These are phyloP conservation scores for Tetragonula carbonaria DNA, from an alignment of 2,888 invertebrate species.

Conservation along the genomic window DNA sequence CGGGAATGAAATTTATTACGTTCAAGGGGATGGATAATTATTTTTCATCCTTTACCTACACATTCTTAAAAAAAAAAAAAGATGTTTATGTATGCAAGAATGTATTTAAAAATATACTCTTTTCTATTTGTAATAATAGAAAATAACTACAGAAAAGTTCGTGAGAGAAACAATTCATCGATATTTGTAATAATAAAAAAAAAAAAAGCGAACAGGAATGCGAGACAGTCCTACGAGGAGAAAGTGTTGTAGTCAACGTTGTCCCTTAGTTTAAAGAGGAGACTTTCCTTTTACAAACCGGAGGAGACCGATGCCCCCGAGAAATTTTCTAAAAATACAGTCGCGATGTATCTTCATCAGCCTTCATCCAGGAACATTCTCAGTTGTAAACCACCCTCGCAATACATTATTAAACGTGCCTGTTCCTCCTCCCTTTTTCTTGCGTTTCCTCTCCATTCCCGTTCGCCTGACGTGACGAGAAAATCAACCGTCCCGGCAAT, in stretches of 20 bases:
- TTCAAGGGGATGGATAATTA: not conserved
- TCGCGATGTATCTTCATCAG: constrained; percentile 39
- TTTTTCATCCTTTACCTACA: not conserved
- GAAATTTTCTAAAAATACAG: constrained; percentile 43
- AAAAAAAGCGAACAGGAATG: not conserved
- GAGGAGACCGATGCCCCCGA: constrained; percentile 34
- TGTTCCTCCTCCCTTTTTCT: too few relatives aligned
- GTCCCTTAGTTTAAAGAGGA: constrained; percentile 18
- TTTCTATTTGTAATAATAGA: too few relatives aligned
- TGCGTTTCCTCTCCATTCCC: not conserved
- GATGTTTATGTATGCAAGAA: not conserved
- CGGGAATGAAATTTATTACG: not conserved
- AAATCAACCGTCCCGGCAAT: constrained; percentile 3
- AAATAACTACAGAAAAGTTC: too few relatives aligned
- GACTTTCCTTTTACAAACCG: constrained; percentile 22
- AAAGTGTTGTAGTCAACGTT: constrained; percentile 24
- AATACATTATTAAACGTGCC: constrained; percentile 28
- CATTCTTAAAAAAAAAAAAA: not conserved
- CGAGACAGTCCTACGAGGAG: constrained; percentile 24
- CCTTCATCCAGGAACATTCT: constrained; percentile 37
- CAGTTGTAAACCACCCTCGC: constrained; percentile 18
- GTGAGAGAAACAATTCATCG: not conserved
- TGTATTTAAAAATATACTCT: not conserved
- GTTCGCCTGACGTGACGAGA: constrained; percentile 23
- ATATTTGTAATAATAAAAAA: not conserved